Evolutionary conservation across 1,140 invertebrate genomes (phyloP), one percentile per base, ranked within the genome.

Genomic region (Papilio helenus): DNA sequence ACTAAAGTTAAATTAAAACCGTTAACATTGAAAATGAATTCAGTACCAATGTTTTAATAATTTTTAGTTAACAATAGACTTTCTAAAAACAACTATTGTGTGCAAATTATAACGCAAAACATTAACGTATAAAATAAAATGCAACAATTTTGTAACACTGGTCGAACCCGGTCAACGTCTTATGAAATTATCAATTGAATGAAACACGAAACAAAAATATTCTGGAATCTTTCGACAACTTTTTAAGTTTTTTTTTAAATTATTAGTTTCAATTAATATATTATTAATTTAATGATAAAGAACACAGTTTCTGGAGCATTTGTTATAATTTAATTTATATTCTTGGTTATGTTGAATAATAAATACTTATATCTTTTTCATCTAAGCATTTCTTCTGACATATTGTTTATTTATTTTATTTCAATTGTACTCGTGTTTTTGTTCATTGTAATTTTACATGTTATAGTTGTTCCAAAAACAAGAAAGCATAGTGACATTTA

Each of bases 201-300:
- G 61, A 68, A 68, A 61, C 58, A 61, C 9, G 58, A 26, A 61
- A 68, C 61, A 68, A 65, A 61, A 61, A 68, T 65, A 65, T 29
- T 68, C 26, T 34, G 26, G 61, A 4, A 29, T 29, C 23, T 68
- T 68, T 68, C 61, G 29, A 34, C 61, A 29, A 26, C 12, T 68
- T 68, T 29, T 29, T 16, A 68, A 68, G 0, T 68, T 16, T 3
- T 34, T 68, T 68, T 29, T 29, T n/a, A n/a, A n/a, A n/a, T n/a
- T n/a, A n/a, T n/a, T n/a, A 14, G 26, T 29, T 68, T 34, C 3
- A 68, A 68, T 4, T 14, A 68, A 68, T 12, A 10, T 65, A 20
- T 9, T 23, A n/a, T 3, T 61, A 23, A 61, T 65, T 29, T 65
- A n/a, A 55, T 49, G 18, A 51, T 51, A 51, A 51, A 51, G 18